Evolutionary conservation across 2,888 invertebrate species (phyloP).

Genomic region (Diarsia rubi): DNA sequence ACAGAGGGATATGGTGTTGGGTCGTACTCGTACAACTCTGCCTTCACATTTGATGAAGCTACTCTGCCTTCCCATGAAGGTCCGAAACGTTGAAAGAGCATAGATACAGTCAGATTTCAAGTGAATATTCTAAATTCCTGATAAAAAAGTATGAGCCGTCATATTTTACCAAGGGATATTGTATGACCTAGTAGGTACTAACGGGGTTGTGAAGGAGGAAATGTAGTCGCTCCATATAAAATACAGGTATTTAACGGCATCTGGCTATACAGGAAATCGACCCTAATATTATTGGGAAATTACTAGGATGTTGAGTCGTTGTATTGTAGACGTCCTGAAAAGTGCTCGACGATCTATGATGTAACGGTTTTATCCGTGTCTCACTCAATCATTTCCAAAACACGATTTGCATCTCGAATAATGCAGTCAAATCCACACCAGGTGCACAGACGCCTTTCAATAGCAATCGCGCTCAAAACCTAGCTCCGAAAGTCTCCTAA

Average conservation of each 20-base stretch:
- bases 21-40: not conserved
- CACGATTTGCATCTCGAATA: conserved; percentile 35
- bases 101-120: not conserved
- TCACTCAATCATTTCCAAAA: conserved; percentile 16
- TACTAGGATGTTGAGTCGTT: too few species aligned
- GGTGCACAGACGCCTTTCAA: conserved; percentile 42
- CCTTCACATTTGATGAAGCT: too few species aligned
- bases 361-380: not conserved
- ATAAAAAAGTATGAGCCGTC: too few species aligned
- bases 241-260: too few species aligned
- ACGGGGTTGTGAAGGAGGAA: too few species aligned
- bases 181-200: too few species aligned
- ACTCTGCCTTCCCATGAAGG: not conserved
- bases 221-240: too few species aligned
- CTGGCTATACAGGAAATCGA: too few species aligned
- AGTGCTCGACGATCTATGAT: not conserved
- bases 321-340: not conserved
- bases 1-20: not conserved
- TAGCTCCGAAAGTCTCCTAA: conserved; percentile 22
- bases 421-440: conserved; percentile 41
- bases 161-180: too few species aligned
- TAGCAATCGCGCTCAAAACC: conserved; percentile 31
- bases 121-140: too few species aligned
- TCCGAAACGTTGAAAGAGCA: not conserved
- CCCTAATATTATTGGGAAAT: too few species aligned